Evolutionary conservation across 2,888 invertebrate species (phyloP).

Genomic region (Hydropsyche betteni): DNA sequence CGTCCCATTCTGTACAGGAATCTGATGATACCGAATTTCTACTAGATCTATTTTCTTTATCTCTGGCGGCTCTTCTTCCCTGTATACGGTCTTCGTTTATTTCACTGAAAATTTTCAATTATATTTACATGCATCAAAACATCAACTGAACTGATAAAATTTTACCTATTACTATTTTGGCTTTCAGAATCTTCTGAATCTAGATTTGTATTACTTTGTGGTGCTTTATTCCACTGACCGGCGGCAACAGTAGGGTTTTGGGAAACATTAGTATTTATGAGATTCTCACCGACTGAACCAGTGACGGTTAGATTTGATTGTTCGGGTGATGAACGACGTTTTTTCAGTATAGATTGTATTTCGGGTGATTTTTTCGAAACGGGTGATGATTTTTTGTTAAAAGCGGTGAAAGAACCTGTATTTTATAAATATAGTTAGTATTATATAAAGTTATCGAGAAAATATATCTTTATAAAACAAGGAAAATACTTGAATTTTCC

Average conservation of each 20-base stretch:
- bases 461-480: neutral
- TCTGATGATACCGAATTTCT: slow-evolving; percentile 68
- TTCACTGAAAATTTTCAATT: slow-evolving; percentile 63
- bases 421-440: neutral
- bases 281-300: slow-evolving; percentile 36
- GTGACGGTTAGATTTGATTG: slow-evolving; percentile 57
- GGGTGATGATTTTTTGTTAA: slow-evolving; percentile 50
- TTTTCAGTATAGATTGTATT: slow-evolving; percentile 69
- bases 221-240: slow-evolving; percentile 59
- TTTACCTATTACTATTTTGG: slow-evolving; percentile 70
- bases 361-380: slow-evolving; percentile 55
- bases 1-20: slow-evolving; percentile 81
- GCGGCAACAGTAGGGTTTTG: slow-evolving; percentile 54
- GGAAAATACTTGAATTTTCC: slow-evolving; percentile 3
- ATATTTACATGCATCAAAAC: neutral
- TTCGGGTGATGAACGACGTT: slow-evolving; percentile 63
- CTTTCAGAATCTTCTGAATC: slow-evolving; percentile 76
- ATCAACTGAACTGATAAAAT: slow-evolving; percentile 13
- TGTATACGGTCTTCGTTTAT: slow-evolving; percentile 74
- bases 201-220: slow-evolving; percentile 59
- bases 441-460: neutral
- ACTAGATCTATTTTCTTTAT: slow-evolving; percentile 61
- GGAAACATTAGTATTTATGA: slow-evolving; percentile 56
- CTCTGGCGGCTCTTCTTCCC: slow-evolving; percentile 71
- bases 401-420: slow-evolving; percentile 11